Evolutionary conservation across 37 sponge, comb jelly and placozoan species (phyloP), one percentile per base, ranked within the genome.

Genomic region (Beroe forskalii): DNA sequence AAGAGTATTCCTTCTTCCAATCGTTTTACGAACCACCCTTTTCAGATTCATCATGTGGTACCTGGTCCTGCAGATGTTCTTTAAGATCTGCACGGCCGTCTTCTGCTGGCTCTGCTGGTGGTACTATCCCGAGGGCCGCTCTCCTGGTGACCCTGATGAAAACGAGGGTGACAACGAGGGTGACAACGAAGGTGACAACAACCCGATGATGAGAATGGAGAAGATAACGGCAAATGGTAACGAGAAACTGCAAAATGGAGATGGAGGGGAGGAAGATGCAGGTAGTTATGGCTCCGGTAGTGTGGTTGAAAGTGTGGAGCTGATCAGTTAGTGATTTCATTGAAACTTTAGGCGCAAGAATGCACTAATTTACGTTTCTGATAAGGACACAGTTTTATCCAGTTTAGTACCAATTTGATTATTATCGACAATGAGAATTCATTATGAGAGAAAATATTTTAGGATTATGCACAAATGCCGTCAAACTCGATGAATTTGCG

Each of bases 101-200:
- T 69, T 69, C 72, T 69, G 32, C 38, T 69, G 27, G 17, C 39
- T 69, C 33, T 35, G 72, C 38, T 69, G 72, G 72, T 69, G 72
- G 72, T 20, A 14, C 17, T 69, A 33, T 37, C 72, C 72, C 19
- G 72, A 69, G 38, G 19, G 9, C 72, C 14, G 39, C 19, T 33
- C 32, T 4, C 33, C 38, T 35, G 9, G 1, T 35, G 72, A 69
- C 55, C 12, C 55, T 17, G 12, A 48, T 12, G 12, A 48, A 48
- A 6, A 6, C 55, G 12, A 17, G 12, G 55, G 12, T 17, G 12
- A 48, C 12, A 48, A 17, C n/a, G n/a, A n/a, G n/a, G n/a, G n/a
- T 6, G 55, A 48, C 12, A 48, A 48, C 55, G 55, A n/a, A n/a
- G n/a, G n/a, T n/a, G n/a, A 48, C 55, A 48, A 6, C 55, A 48